Base-by-base conservation (phyloP, 2,113 vertebrate species). In the Xyrauchen texanus region DNA sequence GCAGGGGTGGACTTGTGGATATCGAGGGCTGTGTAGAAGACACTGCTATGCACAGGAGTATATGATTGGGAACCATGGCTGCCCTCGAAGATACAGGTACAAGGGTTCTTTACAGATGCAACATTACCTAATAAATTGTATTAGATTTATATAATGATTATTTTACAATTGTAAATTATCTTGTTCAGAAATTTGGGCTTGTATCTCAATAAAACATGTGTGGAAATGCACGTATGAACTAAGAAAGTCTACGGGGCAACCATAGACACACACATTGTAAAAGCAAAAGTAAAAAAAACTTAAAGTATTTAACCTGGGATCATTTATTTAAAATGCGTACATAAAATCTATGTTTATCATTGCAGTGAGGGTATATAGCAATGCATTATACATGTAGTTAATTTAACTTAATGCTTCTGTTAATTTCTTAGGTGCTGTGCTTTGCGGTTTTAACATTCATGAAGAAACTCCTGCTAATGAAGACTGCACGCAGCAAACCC, bases 21-120 rank as follows among this genome's bases (percentile, higher is more conserved):
- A 83, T 74, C 79, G 78, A 52, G 83, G 85, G 4, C 76, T 79
- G 63, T 86, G 85, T 68, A 75, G 85, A 9, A 82, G 75, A 65
- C 81, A 78, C 34, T 84, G 85, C 71, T 79, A 78, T 61, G 81
- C 83, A 9, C 83, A 81, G 49, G 82, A 86, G 68, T 83, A 86
- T 51, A 80, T 68, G 69, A 72, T 86, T 16, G 83, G 85, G 11
- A 72, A 81, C 47, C 82, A 81, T 63, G 85, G 85, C 16, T 84
- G 82, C 57, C 85, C 83, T 42, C 81, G 68, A 6, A 83, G 72
- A 83, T 83, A 84, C 81, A 86, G 83, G 85, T 86, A 81, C 21
- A 34, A 34, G 21, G 21, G 21, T 34, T 34, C 63, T n/a, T 4
- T 73, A 8, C 10, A 45, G 7, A 13, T 58, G 6, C 15, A 15